phyloP scores from a whole-genome alignment of 2,113 vertebrate genomes.

The Pseudonaja textilis region DNA sequence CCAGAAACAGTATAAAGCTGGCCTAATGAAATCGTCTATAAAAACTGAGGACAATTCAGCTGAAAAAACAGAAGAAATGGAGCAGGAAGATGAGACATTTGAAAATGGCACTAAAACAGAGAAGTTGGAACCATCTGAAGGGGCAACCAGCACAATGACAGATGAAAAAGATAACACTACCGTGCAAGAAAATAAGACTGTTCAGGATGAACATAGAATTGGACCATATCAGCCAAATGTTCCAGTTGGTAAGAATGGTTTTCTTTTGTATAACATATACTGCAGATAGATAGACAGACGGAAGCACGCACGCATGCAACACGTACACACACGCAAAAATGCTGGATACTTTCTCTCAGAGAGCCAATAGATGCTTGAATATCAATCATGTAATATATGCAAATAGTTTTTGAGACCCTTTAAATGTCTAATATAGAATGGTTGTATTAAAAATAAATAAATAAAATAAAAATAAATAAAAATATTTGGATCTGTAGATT shows the following conservation, averaged over 20 bases:
- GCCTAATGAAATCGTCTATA: conserved; percentile 55
- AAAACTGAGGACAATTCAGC: conserved; percentile 68
- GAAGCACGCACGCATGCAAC: too few relatives aligned
- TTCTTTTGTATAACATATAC: conserved; percentile 19
- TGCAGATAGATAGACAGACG: background rate
- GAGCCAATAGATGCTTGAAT: conserved; percentile 26
- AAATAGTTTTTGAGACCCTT: background rate
- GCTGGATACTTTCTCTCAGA: background rate
- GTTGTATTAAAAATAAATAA: too few relatives aligned
- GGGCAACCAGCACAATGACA: conserved; percentile 38
- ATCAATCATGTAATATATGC: background rate
- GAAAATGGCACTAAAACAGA: conserved; percentile 77
- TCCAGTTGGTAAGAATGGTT: conserved; percentile 84
- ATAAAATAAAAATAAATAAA: background rate
- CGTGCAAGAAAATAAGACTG: conserved; percentile 62
- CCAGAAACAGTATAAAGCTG: conserved; percentile 66
- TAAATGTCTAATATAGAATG: background rate
- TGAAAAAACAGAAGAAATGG: conserved; percentile 74
- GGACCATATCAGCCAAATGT: conserved; percentile 82
- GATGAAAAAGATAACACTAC: conserved; percentile 61
- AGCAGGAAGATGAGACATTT: conserved; percentile 71
- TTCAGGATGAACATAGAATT: conserved; percentile 75
- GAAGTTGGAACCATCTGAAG: conserved; percentile 55
- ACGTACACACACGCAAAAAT: background rate
- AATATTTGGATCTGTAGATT: conserved; percentile 44